Conservation (phyloP, 1,140 invertebrate species). For the Asobara japonica region DNA sequence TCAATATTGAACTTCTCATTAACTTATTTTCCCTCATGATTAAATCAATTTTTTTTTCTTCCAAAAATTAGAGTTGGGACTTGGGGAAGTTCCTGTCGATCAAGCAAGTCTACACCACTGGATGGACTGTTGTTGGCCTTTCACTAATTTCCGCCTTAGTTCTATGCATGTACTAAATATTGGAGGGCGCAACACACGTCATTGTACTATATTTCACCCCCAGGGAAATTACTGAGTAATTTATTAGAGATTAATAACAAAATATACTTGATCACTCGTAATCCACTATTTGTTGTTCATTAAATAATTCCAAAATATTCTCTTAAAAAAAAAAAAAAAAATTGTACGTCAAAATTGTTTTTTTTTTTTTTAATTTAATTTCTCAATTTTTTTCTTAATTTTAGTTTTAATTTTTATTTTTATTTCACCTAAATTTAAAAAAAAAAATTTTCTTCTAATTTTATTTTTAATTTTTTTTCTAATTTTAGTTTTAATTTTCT, state of each 20-base stretch:
- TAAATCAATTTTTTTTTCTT: slow-evolving; percentile 15
- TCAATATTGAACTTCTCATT: background rate
- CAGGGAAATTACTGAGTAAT: slow-evolving; percentile 21
- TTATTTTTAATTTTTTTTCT: too few species aligned
- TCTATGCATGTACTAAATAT: slow-evolving; percentile 46
- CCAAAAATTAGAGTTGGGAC: slow-evolving; percentile 72
- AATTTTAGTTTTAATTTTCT: too few species aligned
- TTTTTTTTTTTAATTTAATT: too few species aligned
- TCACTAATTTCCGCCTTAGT: slow-evolving; percentile 52
- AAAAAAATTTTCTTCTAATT: too few species aligned
- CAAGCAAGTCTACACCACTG: slow-evolving; percentile 77
- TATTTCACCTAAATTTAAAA: too few species aligned
- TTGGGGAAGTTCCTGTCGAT: slow-evolving; percentile 75
- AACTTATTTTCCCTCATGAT: background rate
- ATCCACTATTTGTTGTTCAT: background rate
- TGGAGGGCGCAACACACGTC: background rate
- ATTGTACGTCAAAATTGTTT: too few species aligned
- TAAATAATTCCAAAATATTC: too few species aligned
- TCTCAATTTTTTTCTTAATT: too few species aligned
- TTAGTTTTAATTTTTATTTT: too few species aligned
- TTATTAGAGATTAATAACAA: background rate
- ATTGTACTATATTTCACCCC: background rate
- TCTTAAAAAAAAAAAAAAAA: too few species aligned
- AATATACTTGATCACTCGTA: background rate
- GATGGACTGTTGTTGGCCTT: slow-evolving; percentile 71